phyloP scores from a whole-genome alignment of 2,888 invertebrate genomes.

The Anagyrus pseudococci region DNA sequence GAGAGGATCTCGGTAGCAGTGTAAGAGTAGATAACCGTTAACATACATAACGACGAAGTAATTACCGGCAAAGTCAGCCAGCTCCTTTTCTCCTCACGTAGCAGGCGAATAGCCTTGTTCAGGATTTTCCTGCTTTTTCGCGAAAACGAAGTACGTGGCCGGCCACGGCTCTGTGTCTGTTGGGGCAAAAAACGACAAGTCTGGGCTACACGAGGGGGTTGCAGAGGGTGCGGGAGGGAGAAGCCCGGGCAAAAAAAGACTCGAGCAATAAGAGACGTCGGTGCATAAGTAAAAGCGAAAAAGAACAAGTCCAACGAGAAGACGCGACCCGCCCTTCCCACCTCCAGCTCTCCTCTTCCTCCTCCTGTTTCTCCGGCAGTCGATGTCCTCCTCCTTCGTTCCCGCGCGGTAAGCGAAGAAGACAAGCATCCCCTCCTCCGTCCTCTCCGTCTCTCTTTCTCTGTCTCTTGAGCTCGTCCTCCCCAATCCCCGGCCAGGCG shows the following conservation, averaged over 20 bases:
- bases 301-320: constrained; percentile 17
- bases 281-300: constrained; percentile 32
- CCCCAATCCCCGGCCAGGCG: no score
- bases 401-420: no score
- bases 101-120: neutral
- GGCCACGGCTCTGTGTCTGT: neutral
- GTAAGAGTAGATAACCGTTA: no score
- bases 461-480: no score
- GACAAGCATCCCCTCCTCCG: no score
- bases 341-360: constrained; percentile 39
- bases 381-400: constrained; percentile 27
- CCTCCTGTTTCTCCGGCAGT: no score
- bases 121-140: constrained; percentile 26
- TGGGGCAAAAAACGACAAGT: neutral
- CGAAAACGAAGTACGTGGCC: constrained; percentile 12
- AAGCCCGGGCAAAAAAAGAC: neutral
- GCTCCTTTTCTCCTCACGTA: constrained; percentile 20
- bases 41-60: constrained; percentile 17
- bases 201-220: no score
- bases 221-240: no score
- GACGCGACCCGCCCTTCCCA: constrained; percentile 40
- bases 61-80: constrained; percentile 15
- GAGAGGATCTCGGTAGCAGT: no score
- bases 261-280: constrained; percentile 20
- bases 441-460: no score